A percentile compares a stretch with the other conserved stretches of the same genome.
These are phyloP conservation scores for Malaclemys terrapin DNA, from an alignment of 2,113 vertebrate genomes.

Conservation along the genomic window DNA sequence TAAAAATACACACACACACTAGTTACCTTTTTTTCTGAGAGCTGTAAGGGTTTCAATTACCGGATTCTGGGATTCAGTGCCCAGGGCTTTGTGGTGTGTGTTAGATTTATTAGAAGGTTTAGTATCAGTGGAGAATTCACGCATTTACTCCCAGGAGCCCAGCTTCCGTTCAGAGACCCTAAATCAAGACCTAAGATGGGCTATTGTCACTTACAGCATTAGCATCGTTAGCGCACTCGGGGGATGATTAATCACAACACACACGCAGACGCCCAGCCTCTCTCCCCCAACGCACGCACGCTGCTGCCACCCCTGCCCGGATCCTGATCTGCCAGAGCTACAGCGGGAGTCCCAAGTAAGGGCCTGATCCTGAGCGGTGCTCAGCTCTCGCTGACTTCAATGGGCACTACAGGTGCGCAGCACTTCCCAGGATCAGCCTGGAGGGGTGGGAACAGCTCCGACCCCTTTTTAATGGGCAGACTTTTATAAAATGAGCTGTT, in stretches of 20 bases:
- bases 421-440: not conserved
- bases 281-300: not conserved
- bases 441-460: too few species aligned
- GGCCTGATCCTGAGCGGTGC: not conserved
- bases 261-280: constrained; percentile 53
- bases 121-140: constrained; percentile 86
- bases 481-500: not conserved
- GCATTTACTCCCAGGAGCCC: constrained; percentile 86
- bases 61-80: constrained; percentile 85
- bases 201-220: constrained; percentile 87
- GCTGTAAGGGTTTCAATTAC: constrained; percentile 88
- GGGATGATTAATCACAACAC: constrained; percentile 82
- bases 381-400: not conserved
- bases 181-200: constrained; percentile 86
- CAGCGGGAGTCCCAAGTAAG: not conserved
- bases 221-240: constrained; percentile 82
- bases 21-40: constrained; percentile 78
- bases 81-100: constrained; percentile 85
- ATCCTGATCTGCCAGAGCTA: accelerated
- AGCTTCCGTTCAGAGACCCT: constrained; percentile 86
- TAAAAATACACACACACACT: constrained; percentile 59
- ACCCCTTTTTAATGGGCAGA: not conserved
- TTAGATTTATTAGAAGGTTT: constrained; percentile 88
- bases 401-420: too few species aligned
- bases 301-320: not conserved